Percentiles rank a stretch among this genome's conserved stretches.
These are phyloP conservation scores for Sepiola atlantica DNA, from an alignment of 2,888 invertebrate species.

Conservation along the genomic window DNA sequence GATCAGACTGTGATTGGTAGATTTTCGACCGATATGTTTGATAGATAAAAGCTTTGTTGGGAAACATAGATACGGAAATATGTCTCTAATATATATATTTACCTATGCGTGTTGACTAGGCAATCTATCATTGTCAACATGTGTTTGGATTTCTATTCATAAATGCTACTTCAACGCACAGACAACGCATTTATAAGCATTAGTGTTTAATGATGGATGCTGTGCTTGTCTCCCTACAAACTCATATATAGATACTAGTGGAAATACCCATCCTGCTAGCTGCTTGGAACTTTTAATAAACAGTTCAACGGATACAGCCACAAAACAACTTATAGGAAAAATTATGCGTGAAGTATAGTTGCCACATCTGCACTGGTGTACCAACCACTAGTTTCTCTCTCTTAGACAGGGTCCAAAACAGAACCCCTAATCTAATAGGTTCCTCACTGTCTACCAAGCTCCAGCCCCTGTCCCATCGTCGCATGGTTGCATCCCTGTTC, in stretches of 20 bases:
- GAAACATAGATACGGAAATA: not conserved
- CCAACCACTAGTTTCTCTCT: no score
- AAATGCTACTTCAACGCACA: not conserved
- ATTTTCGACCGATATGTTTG: no score
- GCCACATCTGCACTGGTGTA: no score
- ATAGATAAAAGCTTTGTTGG: not conserved
- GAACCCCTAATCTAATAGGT: no score
- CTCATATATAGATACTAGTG: not conserved
- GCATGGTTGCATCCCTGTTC: no score
- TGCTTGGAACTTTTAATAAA: no score
- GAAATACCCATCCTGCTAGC: not conserved
- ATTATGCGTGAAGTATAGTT: no score
- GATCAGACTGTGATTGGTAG: not conserved
- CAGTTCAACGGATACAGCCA: no score
- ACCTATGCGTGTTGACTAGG: not conserved
- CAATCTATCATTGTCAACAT: constrained; percentile 7
- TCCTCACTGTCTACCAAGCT: no score
- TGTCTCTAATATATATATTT: not conserved
- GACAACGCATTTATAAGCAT: not conserved
- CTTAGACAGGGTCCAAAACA: no score
- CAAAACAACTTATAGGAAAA: no score
- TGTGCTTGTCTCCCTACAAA: not conserved
- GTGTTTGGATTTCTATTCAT: not conserved
- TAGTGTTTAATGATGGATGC: not conserved
- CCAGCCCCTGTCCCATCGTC: no score